These are phyloP conservation scores for Muscidifurax raptorellus DNA, from an alignment of 1,140 invertebrate species.

Conservation along the genomic window DNA sequence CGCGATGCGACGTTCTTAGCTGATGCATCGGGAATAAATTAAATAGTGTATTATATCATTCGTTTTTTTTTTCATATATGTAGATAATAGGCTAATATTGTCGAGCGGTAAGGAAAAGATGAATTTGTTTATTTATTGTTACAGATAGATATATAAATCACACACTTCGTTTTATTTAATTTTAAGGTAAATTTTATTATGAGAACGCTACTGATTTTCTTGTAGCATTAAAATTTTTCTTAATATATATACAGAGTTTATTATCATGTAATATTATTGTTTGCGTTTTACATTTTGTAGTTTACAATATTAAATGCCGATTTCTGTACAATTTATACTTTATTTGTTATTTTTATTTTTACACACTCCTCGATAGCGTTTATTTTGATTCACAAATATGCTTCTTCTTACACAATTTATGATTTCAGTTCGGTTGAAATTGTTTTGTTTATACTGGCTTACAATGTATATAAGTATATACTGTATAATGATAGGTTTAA, in stretches of 20 bases:
- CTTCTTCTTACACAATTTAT: no score
- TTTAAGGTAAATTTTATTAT: neutral
- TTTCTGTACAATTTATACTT: constrained; percentile 19
- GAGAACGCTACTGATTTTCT: neutral
- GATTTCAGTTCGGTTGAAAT: no score
- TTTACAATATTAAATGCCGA: constrained; percentile 33
- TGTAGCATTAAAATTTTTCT: constrained; percentile 4
- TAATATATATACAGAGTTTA: neutral
- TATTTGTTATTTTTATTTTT: constrained; percentile 12
- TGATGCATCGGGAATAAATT: neutral
- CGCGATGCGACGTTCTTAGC: neutral
- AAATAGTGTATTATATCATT: neutral
- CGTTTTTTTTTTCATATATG: no score
- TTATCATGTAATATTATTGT: constrained; percentile 25
- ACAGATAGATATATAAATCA: no score
- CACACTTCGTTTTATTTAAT: no score
- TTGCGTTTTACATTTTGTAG: constrained; percentile 21
- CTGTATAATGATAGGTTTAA: no score
- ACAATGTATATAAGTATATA: no score
- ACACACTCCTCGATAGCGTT: neutral
- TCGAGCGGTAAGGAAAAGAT: no score
- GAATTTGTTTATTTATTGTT: no score
- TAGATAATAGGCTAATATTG: no score
- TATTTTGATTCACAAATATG: no score
- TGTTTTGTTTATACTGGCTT: no score